Percentiles rank a stretch among this genome's conserved stretches.
Conservation (phyloP, 1,140 invertebrate species). For the Ips nitidus region DNA sequence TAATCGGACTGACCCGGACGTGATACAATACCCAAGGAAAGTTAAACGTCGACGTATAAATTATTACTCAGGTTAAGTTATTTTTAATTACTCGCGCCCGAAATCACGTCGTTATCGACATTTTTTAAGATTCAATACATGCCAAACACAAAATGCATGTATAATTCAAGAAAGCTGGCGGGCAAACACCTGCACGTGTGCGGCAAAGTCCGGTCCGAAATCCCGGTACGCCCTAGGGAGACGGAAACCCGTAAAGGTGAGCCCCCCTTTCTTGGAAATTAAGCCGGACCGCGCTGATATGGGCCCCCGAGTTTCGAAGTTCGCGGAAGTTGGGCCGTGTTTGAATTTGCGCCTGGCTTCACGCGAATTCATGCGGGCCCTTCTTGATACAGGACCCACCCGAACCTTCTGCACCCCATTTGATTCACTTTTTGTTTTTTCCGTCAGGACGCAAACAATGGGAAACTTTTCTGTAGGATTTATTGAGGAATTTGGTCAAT, state of each 20-base stretch:
- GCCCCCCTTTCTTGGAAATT: conserved; percentile 31
- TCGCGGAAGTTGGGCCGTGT: conserved; percentile 45
- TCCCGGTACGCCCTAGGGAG: conserved; percentile 13
- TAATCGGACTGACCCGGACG: conserved; percentile 45
- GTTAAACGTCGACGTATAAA: conserved; percentile 44
- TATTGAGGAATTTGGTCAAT: no score
- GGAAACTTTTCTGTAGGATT: no score
- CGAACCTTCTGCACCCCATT: no score
- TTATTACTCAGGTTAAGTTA: conserved; percentile 42
- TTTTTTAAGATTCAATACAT: conserved; percentile 34
- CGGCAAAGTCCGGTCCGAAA: conserved; percentile 14
- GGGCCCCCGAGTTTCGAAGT: conserved; percentile 42
- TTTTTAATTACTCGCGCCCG: conserved; percentile 42
- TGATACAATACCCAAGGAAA: conserved; percentile 37
- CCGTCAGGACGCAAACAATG: no score
- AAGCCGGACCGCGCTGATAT: conserved; percentile 47
- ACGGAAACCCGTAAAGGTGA: conserved; percentile 22
- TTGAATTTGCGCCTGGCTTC: conserved; percentile 49
- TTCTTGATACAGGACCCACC: conserved; percentile 2
- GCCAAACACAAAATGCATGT: conserved; percentile 4
- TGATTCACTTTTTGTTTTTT: no score
- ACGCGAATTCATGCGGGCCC: conserved; percentile 47
- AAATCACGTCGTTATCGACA: conserved; percentile 6
- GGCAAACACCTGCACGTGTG: conserved; percentile 19
- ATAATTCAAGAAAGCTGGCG: conserved; percentile 12